Evolutionary conservation across 1,140 invertebrate species (phyloP), one percentile per base, ranked within the genome.

Genomic region (Bombus waltoni): DNA sequence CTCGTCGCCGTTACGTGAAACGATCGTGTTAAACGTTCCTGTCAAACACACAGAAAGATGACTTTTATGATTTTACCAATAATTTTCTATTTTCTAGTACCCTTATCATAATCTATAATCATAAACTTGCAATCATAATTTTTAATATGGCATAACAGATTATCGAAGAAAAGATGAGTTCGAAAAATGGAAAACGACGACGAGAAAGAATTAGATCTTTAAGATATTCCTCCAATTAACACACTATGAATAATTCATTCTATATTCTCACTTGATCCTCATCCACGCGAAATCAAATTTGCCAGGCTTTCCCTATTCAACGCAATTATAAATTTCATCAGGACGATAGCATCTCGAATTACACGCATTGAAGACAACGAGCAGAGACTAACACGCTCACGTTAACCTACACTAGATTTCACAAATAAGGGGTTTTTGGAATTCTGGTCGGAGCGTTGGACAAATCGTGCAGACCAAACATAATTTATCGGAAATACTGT

Each of bases 401-500:
- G 35, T 74, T 32, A 22, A 40, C 10, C 13, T 35, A 22, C 32
- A 15, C 15, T 53, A 25, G 42, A 77, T 65, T 62, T 65, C 38
- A 28, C 28, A n/a, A 32, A 65, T 28, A 77, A 18, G 59, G 32
- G 47, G 38, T 80, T 70, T 80, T 70, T 22, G 40, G 6, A 18
- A 25, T 35, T n/a, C 8, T 13, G 5, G 6, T 9, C 13, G 28
- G 47, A 65, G 18, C 57, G 47, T 81, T 87, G 75, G 44, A 53
- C 79, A 88, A 88, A 90, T 90, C 80, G 87, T 74, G 82, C 81
- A 88, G 85, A 66, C 76, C 81, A 88, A 89, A 88, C 86, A 91
- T 89, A 92, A 91, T 93, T 92, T 90, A 93, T 91, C 90, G 91
- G 85, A 89, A 93, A 93, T 93, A 94, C 92, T 89, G 91, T 91